Conservation (phyloP, 2,797 vertebrate genomes). For the Coregonus ussuriensis region DNA sequence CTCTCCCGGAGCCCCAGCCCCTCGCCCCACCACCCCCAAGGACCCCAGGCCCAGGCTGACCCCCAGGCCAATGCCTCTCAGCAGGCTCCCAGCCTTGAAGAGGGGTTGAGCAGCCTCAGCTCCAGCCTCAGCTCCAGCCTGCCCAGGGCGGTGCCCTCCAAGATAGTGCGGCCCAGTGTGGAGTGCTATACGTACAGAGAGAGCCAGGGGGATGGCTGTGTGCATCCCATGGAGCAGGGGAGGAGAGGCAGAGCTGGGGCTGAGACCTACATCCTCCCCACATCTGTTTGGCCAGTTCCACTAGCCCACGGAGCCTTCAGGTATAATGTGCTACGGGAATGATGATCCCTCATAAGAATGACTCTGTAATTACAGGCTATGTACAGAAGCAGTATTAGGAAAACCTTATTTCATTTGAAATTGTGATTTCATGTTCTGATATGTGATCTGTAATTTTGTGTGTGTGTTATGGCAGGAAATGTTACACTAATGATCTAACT, state of each 20-base stretch:
- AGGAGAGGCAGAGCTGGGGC: slow-evolving; percentile 79
- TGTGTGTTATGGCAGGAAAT: not conserved
- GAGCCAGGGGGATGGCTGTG: slow-evolving; percentile 71
- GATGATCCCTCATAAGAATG: not conserved
- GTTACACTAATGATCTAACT: not conserved
- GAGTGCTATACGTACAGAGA: slow-evolving; percentile 68
- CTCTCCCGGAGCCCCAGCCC: slow-evolving; percentile 84
- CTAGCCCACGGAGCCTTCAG: not conserved
- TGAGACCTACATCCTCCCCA: slow-evolving; percentile 85
- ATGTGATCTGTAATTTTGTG: not conserved
- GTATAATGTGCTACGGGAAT: not conserved
- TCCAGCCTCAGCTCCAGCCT: slow-evolving; percentile 68
- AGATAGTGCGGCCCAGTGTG: slow-evolving; percentile 87
- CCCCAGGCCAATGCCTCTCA: slow-evolving; percentile 61
- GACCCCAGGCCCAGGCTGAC: slow-evolving; percentile 66
- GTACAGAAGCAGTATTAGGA: too few relatives aligned
- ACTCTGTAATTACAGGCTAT: not conserved
- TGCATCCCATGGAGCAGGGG: slow-evolving; percentile 77
- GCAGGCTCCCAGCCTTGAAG: slow-evolving; percentile 73
- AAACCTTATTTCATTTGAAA: not conserved
- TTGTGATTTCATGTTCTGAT: not conserved
- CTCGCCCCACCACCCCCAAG: slow-evolving; percentile 75
- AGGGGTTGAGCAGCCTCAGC: slow-evolving; percentile 84
- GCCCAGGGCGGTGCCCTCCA: slow-evolving; percentile 84
- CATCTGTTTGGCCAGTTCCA: not conserved